Evolutionary conservation across 2,797 vertebrate genomes (phyloP).

Genomic region (Acropternis orthonyx): DNA sequence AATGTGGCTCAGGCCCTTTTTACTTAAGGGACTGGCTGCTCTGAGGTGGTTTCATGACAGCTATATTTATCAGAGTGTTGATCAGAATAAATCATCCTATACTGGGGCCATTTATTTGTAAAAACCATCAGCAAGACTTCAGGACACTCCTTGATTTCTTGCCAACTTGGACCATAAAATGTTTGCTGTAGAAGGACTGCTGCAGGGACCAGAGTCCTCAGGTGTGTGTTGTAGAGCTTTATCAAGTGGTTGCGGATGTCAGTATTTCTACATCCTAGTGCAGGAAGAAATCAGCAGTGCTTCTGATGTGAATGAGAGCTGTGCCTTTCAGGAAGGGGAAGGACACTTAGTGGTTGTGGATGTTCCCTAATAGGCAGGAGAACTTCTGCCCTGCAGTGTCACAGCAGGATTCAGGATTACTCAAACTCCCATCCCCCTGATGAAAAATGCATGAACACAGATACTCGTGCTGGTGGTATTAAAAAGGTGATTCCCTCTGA

Average conservation of each 20-base stretch:
- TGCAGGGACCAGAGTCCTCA: neutral
- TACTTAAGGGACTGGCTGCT: neutral
- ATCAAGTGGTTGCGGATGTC: neutral
- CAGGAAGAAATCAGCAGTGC: neutral
- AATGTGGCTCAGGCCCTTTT: neutral
- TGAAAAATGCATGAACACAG: neutral
- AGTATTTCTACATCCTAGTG: neutral
- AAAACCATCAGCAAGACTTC: neutral
- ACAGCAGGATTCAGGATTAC: neutral
- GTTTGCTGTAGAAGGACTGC: neutral
- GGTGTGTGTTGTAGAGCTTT: neutral
- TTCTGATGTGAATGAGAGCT: neutral
- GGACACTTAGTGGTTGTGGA: neutral
- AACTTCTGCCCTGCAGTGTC: neutral
- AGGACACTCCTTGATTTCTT: neutral
- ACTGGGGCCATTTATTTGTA: neutral
- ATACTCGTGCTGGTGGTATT: fast-evolving
- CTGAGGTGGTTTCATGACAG: neutral
- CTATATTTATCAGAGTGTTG: neutral
- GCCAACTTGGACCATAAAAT: neutral
- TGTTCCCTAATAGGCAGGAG: neutral
- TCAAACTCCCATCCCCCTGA: neutral
- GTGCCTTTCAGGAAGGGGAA: neutral
- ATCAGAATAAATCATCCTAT: neutral
- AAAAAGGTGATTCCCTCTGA: neutral